phyloP scores from a whole-genome alignment of 2,888 invertebrate species.

The Archips crataeganus region DNA sequence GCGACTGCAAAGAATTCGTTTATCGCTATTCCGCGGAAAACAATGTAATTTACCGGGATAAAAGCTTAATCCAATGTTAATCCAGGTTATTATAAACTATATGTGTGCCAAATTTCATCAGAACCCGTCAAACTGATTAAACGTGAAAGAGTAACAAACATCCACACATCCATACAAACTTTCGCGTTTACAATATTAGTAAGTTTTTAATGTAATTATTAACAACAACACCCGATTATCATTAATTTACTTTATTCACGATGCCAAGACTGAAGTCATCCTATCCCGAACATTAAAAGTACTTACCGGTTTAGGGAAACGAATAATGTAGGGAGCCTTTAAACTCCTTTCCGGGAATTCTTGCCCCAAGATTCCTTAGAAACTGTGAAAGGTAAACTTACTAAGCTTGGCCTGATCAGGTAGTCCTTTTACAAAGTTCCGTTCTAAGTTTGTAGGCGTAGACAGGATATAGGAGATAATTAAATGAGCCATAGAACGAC shows the following conservation, averaged over 20 bases:
- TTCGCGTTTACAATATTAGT: too few species aligned
- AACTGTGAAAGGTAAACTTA: not conserved
- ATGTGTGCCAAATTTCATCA: too few species aligned
- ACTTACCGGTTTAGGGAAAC: not conserved
- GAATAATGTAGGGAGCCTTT: not conserved
- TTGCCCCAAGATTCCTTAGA: not conserved
- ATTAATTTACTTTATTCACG: not conserved
- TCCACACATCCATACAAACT: too few species aligned
- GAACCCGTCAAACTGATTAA: too few species aligned
- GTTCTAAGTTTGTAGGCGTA: not conserved
- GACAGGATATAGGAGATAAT: not conserved
- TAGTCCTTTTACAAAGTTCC: conserved; percentile 2
- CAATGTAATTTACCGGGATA: too few species aligned
- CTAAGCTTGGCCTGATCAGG: not conserved
- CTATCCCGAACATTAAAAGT: not conserved
- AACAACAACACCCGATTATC: not conserved
- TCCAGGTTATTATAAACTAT: too few species aligned
- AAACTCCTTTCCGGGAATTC: not conserved
- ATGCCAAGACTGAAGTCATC: not conserved
- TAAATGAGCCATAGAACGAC: not conserved
- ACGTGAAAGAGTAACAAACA: too few species aligned
- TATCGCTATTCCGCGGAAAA: too few species aligned
- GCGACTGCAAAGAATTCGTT: too few species aligned
- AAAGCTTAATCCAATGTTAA: too few species aligned
- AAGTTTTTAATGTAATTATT: not conserved